Evolutionary conservation across 2,797 vertebrate genomes (phyloP).

Genomic region (Threskiornis aethiopicus): DNA sequence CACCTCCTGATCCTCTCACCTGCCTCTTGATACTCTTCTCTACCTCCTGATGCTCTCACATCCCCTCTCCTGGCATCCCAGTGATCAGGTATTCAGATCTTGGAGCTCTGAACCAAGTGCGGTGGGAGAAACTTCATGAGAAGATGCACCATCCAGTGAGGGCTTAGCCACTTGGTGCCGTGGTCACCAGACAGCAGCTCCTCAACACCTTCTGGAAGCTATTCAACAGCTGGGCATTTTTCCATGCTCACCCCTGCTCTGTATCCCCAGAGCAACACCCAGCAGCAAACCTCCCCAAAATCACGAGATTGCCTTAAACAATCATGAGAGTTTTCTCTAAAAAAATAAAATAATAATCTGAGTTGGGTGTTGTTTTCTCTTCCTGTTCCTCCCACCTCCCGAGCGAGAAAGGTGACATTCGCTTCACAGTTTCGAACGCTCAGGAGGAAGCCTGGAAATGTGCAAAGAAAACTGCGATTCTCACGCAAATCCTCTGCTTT

Average conservation of each 20-base stretch:
- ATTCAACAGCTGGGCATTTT: background rate
- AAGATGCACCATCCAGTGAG: background rate
- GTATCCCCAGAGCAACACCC: background rate
- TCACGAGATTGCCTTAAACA: background rate
- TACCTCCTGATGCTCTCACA: background rate
- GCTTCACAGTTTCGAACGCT: background rate
- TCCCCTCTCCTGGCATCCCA: background rate
- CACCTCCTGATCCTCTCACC: background rate
- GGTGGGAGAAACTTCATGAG: background rate
- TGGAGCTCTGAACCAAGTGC: background rate
- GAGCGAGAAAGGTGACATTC: background rate
- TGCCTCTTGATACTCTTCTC: background rate
- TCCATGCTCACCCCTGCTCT: background rate
- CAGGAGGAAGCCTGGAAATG: background rate
- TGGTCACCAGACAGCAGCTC: background rate
- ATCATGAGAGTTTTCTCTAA: background rate
- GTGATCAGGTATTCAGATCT: background rate
- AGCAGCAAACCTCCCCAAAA: background rate
- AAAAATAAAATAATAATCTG: background rate
- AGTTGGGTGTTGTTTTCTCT: background rate
- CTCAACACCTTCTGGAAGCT: background rate
- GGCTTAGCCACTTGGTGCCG: background rate
- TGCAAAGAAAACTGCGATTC: conserved; percentile 35
- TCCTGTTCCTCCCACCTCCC: background rate
- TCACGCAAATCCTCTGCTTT: background rate